phyloP scores from a whole-genome alignment of 2,888 invertebrate genomes.

The Enchytraeus crypticus region DNA sequence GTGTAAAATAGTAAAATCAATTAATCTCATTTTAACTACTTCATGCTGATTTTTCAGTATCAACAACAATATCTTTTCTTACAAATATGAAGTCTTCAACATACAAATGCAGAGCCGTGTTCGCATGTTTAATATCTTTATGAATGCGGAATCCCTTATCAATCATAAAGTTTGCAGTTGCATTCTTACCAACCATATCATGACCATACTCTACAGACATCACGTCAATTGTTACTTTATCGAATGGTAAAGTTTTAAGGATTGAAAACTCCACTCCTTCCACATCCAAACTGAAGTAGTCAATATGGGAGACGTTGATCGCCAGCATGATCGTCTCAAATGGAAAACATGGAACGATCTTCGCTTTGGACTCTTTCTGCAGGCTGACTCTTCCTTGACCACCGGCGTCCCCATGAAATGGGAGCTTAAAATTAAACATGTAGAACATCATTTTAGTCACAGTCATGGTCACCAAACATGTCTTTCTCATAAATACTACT shows the following conservation, averaged over 20 bases:
- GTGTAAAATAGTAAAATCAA: too few relatives aligned
- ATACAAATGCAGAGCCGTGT: neutral
- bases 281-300: slow-evolving; percentile 63
- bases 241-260: slow-evolving; percentile 56
- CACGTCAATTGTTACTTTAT: slow-evolving; percentile 37
- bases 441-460: too few relatives aligned
- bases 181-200: neutral
- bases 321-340: slow-evolving; percentile 71
- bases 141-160: slow-evolving; percentile 1
- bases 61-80: too few relatives aligned
- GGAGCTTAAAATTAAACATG: neutral
- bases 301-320: slow-evolving; percentile 61
- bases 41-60: too few relatives aligned
- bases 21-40: too few relatives aligned
- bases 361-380: too few relatives aligned
- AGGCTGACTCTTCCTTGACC: too few relatives aligned
- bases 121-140: neutral
- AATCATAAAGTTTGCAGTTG: neutral
- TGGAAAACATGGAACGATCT: slow-evolving; percentile 68
- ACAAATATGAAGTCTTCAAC: slow-evolving; percentile 12
- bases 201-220: slow-evolving; percentile 13
- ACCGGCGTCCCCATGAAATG: neutral
- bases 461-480: too few relatives aligned
- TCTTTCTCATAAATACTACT: too few relatives aligned
- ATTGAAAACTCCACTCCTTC: slow-evolving; percentile 54